phyloP scores from a whole-genome alignment of 2,888 invertebrate species.

The Drosophila emarginata region DNA sequence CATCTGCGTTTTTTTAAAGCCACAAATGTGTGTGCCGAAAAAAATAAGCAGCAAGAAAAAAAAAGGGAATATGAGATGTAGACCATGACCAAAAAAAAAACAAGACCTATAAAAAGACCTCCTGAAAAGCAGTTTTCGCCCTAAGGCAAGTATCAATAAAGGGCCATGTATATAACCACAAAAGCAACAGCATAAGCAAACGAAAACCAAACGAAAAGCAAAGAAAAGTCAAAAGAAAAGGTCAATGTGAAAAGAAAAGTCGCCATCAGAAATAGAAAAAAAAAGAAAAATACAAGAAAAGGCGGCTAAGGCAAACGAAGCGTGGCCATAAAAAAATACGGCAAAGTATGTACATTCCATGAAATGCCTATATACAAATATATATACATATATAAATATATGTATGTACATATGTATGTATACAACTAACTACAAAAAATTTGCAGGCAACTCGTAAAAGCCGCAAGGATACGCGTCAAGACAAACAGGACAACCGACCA shows the following conservation, averaged over 20 bases:
- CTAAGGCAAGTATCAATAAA: slow-evolving; percentile 67
- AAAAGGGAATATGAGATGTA: slow-evolving; percentile 5
- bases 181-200: slow-evolving; percentile 34
- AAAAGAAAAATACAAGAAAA: slow-evolving; percentile 30
- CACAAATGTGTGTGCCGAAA: slow-evolving; percentile 26
- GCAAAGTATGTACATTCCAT: slow-evolving; percentile 17
- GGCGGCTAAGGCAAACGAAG: slow-evolving; percentile 41
- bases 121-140: slow-evolving; percentile 38
- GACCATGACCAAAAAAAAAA: slow-evolving; percentile 29
- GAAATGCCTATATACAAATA: slow-evolving; percentile 18
- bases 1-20: slow-evolving; percentile 22
- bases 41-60: slow-evolving; percentile 4
- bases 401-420: slow-evolving; percentile 16
- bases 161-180: slow-evolving; percentile 60
- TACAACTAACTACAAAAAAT: slow-evolving; percentile 35
- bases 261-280: slow-evolving; percentile 10
- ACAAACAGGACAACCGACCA: slow-evolving; percentile 27
- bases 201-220: slow-evolving; percentile 10
- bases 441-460: slow-evolving; percentile 63
- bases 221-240: slow-evolving; percentile 40
- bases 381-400: slow-evolving; percentile 18
- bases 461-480: slow-evolving; percentile 12
- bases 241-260: slow-evolving; percentile 51
- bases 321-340: slow-evolving; percentile 43
- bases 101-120: slow-evolving; percentile 42